phyloP scores from a whole-genome alignment of 2,797 vertebrate species.

The Pseudochirops cupreus region DNA sequence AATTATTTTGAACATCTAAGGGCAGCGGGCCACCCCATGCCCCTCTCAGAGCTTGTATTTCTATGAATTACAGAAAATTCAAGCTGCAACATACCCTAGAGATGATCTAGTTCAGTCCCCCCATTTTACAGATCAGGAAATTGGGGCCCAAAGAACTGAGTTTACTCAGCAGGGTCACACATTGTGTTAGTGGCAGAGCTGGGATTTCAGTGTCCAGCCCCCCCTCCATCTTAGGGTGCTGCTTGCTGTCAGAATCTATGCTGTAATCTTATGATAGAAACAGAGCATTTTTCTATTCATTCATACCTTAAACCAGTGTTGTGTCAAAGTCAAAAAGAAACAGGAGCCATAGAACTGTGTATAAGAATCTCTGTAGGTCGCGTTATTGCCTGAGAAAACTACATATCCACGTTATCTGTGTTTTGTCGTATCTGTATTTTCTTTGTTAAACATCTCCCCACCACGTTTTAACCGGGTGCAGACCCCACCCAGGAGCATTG shows the following conservation, averaged over 20 bases:
- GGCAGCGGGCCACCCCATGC: neutral
- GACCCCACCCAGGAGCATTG: neutral
- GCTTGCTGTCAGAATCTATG: neutral
- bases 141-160: neutral
- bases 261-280: conserved; percentile 22
- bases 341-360: neutral
- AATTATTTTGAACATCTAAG: neutral
- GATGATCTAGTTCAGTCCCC: neutral
- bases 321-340: neutral
- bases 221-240: neutral
- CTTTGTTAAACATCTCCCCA: neutral
- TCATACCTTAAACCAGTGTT: conserved; percentile 76
- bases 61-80: neutral
- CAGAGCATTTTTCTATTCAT: conserved; percentile 76
- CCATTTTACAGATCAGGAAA: neutral
- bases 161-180: neutral
- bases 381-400: neutral
- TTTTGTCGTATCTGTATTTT: neutral
- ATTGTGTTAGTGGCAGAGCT: conserved; percentile 24
- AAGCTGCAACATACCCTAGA: neutral
- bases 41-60: neutral
- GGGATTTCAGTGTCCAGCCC: neutral
- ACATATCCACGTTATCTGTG: neutral
- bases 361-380: neutral
- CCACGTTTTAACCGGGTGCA: neutral